Evolutionary conservation across 2,888 invertebrate genomes (phyloP).

Genomic region (Meghimatium bilineatum): DNA sequence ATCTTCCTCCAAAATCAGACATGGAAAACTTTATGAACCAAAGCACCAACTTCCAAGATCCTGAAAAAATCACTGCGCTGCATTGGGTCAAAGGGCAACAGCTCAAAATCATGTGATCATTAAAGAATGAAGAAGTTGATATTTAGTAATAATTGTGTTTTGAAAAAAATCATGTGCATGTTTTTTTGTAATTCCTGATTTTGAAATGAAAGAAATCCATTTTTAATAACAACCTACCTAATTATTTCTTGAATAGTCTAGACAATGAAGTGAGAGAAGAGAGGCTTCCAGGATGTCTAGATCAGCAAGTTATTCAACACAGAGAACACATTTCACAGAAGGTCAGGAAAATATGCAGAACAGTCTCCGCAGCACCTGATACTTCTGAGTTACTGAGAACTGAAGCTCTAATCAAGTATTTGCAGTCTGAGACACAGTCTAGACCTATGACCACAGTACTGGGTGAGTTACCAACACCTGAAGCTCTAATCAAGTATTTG

Average conservation of each 20-base stretch:
- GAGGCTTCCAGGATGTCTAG: conserved; percentile 57
- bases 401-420: not conserved
- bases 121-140: too few relatives aligned
- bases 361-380: conserved; percentile 30
- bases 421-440: not conserved
- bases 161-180: not conserved
- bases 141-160: not conserved
- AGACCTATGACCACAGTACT: not conserved
- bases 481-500: not conserved
- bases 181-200: not conserved
- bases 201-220: not conserved
- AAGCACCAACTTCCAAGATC: too few relatives aligned
- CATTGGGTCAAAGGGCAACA: too few relatives aligned
- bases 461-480: not conserved
- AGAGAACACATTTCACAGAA: conserved; percentile 56
- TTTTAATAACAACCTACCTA: too few relatives aligned
- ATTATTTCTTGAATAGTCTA: not conserved
- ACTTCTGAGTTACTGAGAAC: not conserved
- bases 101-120: too few relatives aligned
- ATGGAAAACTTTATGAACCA: too few relatives aligned
- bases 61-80: too few relatives aligned
- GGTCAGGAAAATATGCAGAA: conserved; percentile 48
- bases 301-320: conserved; percentile 57
- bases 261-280: conserved; percentile 29
- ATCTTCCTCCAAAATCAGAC: too few relatives aligned